Evolutionary conservation across 2,888 invertebrate genomes (phyloP).

Genomic region (Chrysolina oricalcia): DNA sequence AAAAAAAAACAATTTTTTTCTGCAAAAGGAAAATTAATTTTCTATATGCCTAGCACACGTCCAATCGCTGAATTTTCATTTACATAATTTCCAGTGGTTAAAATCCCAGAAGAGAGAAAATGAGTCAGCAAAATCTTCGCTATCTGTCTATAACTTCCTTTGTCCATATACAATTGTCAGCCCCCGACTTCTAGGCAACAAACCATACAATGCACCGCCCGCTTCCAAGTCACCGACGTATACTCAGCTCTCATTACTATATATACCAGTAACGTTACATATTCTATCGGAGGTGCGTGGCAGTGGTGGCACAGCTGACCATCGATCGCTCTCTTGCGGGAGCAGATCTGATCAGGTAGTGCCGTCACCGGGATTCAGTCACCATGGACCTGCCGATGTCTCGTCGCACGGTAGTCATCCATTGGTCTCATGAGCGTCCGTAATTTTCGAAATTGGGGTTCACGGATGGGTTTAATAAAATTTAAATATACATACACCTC

Average conservation of each 20-base stretch:
- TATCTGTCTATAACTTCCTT: too few species aligned
- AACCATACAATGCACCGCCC: background rate
- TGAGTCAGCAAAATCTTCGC: too few species aligned
- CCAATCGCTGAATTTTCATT: too few species aligned
- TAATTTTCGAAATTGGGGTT: too few species aligned
- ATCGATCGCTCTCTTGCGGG: constrained; percentile 74
- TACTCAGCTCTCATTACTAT: constrained; percentile 40
- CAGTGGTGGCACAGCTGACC: constrained; percentile 79
- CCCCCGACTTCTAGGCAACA: background rate
- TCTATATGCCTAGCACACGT: too few species aligned
- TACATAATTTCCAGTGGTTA: too few species aligned
- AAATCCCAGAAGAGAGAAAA: too few species aligned
- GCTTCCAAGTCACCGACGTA: constrained; percentile 36
- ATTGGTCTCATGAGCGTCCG: too few species aligned
- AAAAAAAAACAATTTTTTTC: too few species aligned
- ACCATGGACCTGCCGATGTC: constrained; percentile 75
- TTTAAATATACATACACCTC: too few species aligned
- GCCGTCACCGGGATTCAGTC: constrained; percentile 78
- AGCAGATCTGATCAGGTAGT: constrained; percentile 79
- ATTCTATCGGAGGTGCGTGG: constrained; percentile 74
- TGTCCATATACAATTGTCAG: background rate
- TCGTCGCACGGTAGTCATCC: constrained; percentile 72
- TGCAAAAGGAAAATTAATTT: too few species aligned
- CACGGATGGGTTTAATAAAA: too few species aligned
- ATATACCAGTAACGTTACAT: constrained; percentile 48